phyloP scores from a whole-genome alignment of 2,888 invertebrate species.

The Proisotoma minuta region DNA sequence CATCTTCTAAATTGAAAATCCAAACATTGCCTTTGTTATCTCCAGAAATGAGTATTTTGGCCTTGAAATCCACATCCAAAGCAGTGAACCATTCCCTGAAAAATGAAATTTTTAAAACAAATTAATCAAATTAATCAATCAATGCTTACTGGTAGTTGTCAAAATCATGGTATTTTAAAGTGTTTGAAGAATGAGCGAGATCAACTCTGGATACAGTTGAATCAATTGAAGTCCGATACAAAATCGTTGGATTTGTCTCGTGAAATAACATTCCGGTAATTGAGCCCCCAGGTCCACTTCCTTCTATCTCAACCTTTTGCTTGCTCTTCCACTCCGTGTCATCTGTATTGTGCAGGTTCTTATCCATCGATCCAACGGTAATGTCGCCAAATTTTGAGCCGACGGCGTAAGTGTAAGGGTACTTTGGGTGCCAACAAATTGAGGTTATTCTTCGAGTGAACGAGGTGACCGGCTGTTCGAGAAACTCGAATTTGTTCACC shows the following conservation, averaged over 20 bases:
- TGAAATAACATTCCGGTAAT: slow-evolving; percentile 38
- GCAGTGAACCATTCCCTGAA: slow-evolving; percentile 39
- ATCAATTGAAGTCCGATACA: slow-evolving; percentile 39
- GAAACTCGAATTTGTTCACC: slow-evolving; percentile 3
- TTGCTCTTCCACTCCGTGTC: slow-evolving; percentile 10
- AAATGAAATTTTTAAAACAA: neutral
- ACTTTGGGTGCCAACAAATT: slow-evolving; percentile 34
- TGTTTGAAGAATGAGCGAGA: slow-evolving; percentile 3
- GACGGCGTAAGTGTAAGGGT: slow-evolving; percentile 28
- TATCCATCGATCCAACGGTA: slow-evolving; percentile 17
- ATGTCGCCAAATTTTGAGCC: slow-evolving; percentile 41
- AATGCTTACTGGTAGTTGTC: slow-evolving; percentile 21
- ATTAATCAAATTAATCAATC: neutral
- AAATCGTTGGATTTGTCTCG: neutral
- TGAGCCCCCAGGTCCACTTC: slow-evolving; percentile 39
- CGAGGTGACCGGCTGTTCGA: slow-evolving; percentile 2
- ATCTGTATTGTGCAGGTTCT: neutral
- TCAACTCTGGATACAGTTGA: slow-evolving; percentile 27
- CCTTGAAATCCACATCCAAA: slow-evolving; percentile 32
- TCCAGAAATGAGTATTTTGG: slow-evolving; percentile 20
- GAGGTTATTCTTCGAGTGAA: slow-evolving; percentile 29
- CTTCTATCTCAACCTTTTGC: slow-evolving; percentile 14
- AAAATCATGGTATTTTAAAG: slow-evolving; percentile 17
- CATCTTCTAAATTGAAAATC: slow-evolving; percentile 25
- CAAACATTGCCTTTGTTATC: slow-evolving; percentile 30